These are phyloP conservation scores for Daubentonia madagascariensis DNA, from an alignment of 2,113 vertebrate species.

Conservation along the genomic window DNA sequence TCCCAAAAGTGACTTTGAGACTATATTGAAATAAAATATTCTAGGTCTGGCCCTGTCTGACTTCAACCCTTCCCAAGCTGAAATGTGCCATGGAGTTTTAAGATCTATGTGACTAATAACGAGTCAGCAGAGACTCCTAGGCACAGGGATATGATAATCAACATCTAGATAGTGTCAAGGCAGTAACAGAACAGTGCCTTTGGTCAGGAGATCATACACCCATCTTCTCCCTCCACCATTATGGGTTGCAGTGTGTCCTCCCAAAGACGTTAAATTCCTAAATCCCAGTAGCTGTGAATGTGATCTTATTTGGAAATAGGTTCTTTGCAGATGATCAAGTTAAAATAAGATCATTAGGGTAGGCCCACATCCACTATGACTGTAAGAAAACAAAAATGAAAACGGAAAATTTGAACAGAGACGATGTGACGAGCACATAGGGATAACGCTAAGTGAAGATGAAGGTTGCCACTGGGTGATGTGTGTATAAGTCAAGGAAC, in stretches of 20 bases:
- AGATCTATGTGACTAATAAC: neutral
- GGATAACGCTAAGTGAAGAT: neutral
- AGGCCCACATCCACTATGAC: neutral
- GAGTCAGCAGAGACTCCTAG: neutral
- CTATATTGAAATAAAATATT: neutral
- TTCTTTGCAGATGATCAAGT: neutral
- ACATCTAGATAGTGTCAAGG: neutral
- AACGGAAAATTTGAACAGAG: neutral
- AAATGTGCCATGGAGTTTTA: neutral
- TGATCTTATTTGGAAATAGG: neutral
- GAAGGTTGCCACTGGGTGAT: neutral
- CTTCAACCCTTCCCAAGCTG: neutral
- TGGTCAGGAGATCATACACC: neutral
- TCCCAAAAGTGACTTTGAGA: neutral
- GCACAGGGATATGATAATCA: neutral
- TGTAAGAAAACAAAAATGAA: neutral
- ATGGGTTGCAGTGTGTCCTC: too few species aligned
- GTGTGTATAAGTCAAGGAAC: neutral
- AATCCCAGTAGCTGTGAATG: neutral
- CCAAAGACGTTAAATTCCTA: neutral
- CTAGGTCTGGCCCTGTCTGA: neutral
- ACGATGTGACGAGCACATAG: neutral
- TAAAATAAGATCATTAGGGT: neutral
- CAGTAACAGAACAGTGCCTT: neutral
- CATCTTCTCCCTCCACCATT: neutral